phyloP scores from a whole-genome alignment of 2,797 vertebrate species.

The Dryobates pubescens region DNA sequence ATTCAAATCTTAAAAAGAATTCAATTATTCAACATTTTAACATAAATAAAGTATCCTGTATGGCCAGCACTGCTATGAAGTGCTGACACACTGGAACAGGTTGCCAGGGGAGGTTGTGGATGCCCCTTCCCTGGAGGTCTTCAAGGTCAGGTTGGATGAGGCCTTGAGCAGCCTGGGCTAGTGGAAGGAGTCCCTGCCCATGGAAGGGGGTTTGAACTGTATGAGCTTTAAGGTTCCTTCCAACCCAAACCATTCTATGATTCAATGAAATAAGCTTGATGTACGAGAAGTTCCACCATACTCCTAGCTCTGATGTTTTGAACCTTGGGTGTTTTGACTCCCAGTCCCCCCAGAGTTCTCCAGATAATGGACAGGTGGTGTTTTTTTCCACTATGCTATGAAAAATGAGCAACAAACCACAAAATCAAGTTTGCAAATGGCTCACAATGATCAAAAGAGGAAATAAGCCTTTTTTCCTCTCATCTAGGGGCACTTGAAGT shows the following conservation, averaged over 20 bases:
- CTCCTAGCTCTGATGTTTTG: rapidly evolving
- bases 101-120: too few species aligned
- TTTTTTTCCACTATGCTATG: rapidly evolving
- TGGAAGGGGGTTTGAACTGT: too few species aligned
- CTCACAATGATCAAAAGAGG: neutral
- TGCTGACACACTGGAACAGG: too few species aligned
- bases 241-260: too few species aligned
- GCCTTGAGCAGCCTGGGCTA: too few species aligned
- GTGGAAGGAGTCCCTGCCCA: too few species aligned
- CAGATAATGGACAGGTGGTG: neutral
- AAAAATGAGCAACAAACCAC: neutral
- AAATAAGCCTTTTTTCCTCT: neutral
- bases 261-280: neutral
- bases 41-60: rapidly evolving
- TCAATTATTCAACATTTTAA: neutral
- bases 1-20: too few species aligned
- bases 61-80: neutral
- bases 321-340: too few species aligned
- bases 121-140: too few species aligned
- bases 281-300: neutral
- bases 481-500: neutral
- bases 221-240: too few species aligned
- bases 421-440: neutral
- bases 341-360: neutral
- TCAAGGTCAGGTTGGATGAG: too few species aligned